phyloP scores from a whole-genome alignment of 2,888 invertebrate species.

The Gymnocheta viridis region DNA sequence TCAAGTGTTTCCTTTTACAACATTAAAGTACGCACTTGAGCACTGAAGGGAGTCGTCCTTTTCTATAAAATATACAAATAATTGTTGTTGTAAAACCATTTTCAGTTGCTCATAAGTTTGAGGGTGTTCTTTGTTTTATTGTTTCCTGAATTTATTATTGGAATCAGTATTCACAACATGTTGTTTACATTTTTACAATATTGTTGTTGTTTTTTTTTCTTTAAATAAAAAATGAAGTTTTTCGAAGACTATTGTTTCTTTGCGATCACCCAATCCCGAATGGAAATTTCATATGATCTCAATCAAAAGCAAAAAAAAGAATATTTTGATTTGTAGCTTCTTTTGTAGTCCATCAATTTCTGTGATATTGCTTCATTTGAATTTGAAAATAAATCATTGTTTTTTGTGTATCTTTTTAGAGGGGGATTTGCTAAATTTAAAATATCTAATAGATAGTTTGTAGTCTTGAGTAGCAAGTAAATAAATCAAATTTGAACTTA shows the following conservation, averaged over 20 bases:
- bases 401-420: neutral
- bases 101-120: conserved; percentile 4
- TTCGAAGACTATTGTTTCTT: neutral
- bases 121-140: conserved; percentile 16
- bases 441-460: conserved; percentile 17
- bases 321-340: conserved; percentile 28
- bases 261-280: neutral
- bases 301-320: neutral
- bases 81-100: neutral
- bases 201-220: neutral
- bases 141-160: neutral
- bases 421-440: conserved; percentile 19
- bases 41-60: conserved; percentile 14
- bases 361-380: conserved; percentile 29
- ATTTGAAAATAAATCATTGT: conserved; percentile 26
- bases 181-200: neutral
- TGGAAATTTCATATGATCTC: conserved; percentile 15
- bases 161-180: conserved; percentile 12
- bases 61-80: conserved; percentile 8
- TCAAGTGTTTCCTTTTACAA: conserved; percentile 61
- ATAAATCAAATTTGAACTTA: conserved; percentile 43
- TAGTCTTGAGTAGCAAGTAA: neutral
- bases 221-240: neutral
- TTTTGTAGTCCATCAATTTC: neutral
- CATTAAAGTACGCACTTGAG: neutral